These are phyloP conservation scores for Aphis craccivora DNA, from an alignment of 1,140 invertebrate species.

Conservation along the genomic window DNA sequence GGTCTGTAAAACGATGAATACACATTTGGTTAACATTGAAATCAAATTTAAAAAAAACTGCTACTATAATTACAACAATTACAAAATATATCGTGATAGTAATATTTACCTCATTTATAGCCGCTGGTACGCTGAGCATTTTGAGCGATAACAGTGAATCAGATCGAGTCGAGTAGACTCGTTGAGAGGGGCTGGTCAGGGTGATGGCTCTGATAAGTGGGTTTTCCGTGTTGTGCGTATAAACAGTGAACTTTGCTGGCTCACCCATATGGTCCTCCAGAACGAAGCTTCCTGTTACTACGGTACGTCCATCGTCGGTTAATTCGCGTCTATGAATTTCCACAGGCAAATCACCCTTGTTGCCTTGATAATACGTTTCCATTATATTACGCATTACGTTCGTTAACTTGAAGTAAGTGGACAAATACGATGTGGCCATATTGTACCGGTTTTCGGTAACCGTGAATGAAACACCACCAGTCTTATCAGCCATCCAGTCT, in stretches of 20 bases:
- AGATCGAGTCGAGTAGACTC: conserved; percentile 64
- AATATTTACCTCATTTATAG: conserved; percentile 66
- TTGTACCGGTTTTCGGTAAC: conserved; percentile 67
- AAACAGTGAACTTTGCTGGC: conserved; percentile 66
- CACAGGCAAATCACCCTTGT: conserved; percentile 66
- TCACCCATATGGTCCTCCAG: conserved; percentile 65
- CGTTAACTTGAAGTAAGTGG: conserved; percentile 68
- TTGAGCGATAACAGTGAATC: conserved; percentile 66
- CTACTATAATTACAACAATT: not conserved
- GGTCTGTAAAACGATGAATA: conserved; percentile 62
- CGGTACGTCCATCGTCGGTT: conserved; percentile 64
- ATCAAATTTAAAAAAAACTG: no score
- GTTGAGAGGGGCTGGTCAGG: conserved; percentile 66
- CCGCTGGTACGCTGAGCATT: conserved; percentile 66
- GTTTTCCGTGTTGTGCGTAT: conserved; percentile 66
- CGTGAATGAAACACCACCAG: conserved; percentile 65
- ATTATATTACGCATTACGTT: conserved; percentile 67
- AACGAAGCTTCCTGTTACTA: conserved; percentile 66
- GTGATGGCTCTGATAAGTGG: conserved; percentile 66
- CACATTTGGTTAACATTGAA: not conserved
- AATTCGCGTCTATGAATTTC: conserved; percentile 67
- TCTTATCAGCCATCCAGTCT: conserved; percentile 65
- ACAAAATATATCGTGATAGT: not conserved
- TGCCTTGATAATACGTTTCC: conserved; percentile 66
- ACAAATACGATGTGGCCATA: conserved; percentile 65